Evolutionary conservation across 2,797 vertebrate species (phyloP), one percentile per base, ranked within the genome.

Genomic region (Dicrostonyx torquatus): DNA sequence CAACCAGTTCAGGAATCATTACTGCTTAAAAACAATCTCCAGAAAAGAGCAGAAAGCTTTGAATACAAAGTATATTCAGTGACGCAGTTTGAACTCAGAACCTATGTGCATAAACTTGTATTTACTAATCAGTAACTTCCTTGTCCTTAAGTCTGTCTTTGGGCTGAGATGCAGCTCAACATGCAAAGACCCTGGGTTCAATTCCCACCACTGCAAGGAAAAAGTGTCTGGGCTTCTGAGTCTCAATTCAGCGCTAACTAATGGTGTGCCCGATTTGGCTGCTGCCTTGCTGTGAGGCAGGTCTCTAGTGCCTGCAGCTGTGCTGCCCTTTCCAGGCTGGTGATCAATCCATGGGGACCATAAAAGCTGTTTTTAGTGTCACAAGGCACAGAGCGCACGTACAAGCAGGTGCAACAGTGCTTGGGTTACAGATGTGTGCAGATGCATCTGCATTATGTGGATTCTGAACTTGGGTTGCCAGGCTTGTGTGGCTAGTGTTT

Each of bases 11-110:
- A 64, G 70, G 15, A 70, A 83, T 64, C 75, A 70, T 48, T n/a
- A 50, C 31, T 60, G 37, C 68, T 83, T 95, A 87, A 82, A 92
- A 77, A 88, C 62, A 82, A 40, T 4, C 14, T 40, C 13, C 79
- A 76, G 6, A 90, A 48, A 22, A 80, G 68, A 80, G 87, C 37
- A 70, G 79, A 31, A 72, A 24, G 24, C 55, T 79, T n/a, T 96
- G 82, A 85, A 89, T 85, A 31, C 9, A 86, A 94, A 76, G 5
- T 72, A 48, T 62, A 55, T 87, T 83, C 60, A 77, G 43, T 8
- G 72, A 75, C 55, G 53, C 7, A 90, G 76, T 55, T 66, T 66
- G 40, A 96, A 75, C 3, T 53, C 37, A 83, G 31, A 95, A 86
- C 48, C 26, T 53, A 20, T 88, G 20, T 37, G 4, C 4, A 86